phyloP scores from a whole-genome alignment of 2,888 invertebrate genomes.

The Agrotis clavis region DNA sequence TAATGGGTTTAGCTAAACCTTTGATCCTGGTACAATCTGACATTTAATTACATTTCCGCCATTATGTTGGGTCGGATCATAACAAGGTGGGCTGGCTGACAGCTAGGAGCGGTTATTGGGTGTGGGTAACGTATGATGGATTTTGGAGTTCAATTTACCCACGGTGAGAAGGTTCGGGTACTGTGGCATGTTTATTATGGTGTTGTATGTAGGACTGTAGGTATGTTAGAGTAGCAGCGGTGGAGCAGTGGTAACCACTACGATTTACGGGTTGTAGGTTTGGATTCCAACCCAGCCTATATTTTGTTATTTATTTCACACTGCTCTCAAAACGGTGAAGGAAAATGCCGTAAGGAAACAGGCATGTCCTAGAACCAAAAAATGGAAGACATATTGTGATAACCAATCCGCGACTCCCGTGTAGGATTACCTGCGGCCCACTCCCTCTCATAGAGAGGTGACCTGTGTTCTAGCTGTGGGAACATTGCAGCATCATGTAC shows the following conservation, averaged over 20 bases:
- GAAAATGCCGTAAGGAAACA: no score
- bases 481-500: no score
- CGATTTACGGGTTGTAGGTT: no score
- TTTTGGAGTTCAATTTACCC: conserved; percentile 42
- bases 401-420: no score
- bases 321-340: no score
- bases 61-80: conserved; percentile 62
- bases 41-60: conserved; percentile 70
- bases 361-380: no score
- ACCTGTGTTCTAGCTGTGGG: no score
- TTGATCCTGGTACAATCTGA: conserved; percentile 68
- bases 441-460: no score
- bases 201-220: not conserved
- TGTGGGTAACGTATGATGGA: conserved; percentile 44
- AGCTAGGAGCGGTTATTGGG: conserved; percentile 32
- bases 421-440: no score
- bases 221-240: not conserved
- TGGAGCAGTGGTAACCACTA: not conserved
- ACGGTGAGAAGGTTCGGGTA: conserved; percentile 9
- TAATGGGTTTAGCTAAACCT: conserved; percentile 67
- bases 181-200: conserved; percentile 12
- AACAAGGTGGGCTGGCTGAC: conserved; percentile 47
- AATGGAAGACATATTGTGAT: no score
- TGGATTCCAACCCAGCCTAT: no score
- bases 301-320: no score